phyloP scores from a whole-genome alignment of 2,797 vertebrate genomes.

The Myoxocephalus aenaeus region DNA sequence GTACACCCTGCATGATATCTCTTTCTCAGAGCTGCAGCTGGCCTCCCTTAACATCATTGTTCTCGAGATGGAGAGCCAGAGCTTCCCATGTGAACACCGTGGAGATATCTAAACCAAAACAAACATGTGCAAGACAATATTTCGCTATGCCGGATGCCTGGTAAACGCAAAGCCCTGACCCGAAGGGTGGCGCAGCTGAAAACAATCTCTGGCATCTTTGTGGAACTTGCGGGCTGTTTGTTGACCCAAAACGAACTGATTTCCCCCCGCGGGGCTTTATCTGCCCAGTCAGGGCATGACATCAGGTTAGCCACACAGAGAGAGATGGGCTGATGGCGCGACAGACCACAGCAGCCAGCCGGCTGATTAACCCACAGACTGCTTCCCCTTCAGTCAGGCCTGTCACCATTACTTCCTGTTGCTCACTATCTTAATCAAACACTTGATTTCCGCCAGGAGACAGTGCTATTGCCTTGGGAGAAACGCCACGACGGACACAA shows the following conservation, averaged over 20 bases:
- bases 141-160: slow-evolving; percentile 81
- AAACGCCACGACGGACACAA: slow-evolving; percentile 37
- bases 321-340: slow-evolving; percentile 72
- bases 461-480: slow-evolving; percentile 68
- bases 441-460: slow-evolving; percentile 86
- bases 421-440: slow-evolving; percentile 85
- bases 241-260: slow-evolving; percentile 84
- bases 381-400: slow-evolving; percentile 75
- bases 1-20: slow-evolving; percentile 60
- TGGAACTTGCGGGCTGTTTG: slow-evolving; percentile 80
- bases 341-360: slow-evolving; percentile 58
- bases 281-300: slow-evolving; percentile 79
- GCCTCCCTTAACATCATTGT: slow-evolving; percentile 75
- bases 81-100: slow-evolving; percentile 77
- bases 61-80: slow-evolving; percentile 62
- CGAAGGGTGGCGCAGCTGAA: slow-evolving; percentile 69
- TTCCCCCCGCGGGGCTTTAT: slow-evolving; percentile 82
- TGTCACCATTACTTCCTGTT: slow-evolving; percentile 86
- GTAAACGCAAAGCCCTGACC: slow-evolving; percentile 73
- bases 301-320: slow-evolving; percentile 73
- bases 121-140: slow-evolving; percentile 80
- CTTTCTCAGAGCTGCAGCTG: slow-evolving; percentile 68
- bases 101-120: slow-evolving; percentile 81
- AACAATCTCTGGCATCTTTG: slow-evolving; percentile 82
- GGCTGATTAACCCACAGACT: slow-evolving; percentile 78